Conservation (phyloP, 2,113 vertebrate species). For the Hydrochoerus hydrochaeris region DNA sequence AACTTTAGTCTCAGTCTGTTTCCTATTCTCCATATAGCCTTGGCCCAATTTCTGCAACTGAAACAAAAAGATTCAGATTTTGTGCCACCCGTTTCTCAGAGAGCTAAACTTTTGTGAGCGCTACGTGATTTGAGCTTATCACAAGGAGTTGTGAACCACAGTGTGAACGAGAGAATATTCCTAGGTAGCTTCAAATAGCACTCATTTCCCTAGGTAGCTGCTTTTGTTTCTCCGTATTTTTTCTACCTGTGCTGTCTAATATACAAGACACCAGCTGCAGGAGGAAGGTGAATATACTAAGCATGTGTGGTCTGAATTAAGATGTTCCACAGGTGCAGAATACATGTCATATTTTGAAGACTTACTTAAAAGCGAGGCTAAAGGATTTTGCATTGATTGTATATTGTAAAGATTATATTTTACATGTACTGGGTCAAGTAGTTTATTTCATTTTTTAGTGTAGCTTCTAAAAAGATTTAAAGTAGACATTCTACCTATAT, state of each 20-base stretch:
- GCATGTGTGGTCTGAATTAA: neutral
- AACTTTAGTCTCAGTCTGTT: neutral
- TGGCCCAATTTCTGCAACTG: neutral
- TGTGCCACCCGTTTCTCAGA: neutral
- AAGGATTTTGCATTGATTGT: neutral
- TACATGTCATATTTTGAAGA: neutral
- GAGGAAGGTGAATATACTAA: neutral
- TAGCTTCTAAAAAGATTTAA: neutral
- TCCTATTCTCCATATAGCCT: fast-evolving
- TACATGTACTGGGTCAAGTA: neutral
- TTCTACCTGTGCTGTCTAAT: neutral
- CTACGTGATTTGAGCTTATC: neutral
- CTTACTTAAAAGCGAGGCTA: neutral
- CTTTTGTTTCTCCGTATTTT: neutral
- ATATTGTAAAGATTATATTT: neutral
- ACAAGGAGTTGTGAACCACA: neutral
- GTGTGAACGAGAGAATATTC: neutral
- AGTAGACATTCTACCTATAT: neutral
- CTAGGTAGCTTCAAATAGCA: neutral
- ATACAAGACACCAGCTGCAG: neutral
- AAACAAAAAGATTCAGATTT: neutral
- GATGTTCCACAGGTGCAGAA: neutral
- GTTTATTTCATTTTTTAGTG: neutral
- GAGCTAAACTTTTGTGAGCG: neutral
- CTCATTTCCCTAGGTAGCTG: neutral